Conservation (phyloP, 1,140 invertebrate species). For the Formica exsecta region DNA sequence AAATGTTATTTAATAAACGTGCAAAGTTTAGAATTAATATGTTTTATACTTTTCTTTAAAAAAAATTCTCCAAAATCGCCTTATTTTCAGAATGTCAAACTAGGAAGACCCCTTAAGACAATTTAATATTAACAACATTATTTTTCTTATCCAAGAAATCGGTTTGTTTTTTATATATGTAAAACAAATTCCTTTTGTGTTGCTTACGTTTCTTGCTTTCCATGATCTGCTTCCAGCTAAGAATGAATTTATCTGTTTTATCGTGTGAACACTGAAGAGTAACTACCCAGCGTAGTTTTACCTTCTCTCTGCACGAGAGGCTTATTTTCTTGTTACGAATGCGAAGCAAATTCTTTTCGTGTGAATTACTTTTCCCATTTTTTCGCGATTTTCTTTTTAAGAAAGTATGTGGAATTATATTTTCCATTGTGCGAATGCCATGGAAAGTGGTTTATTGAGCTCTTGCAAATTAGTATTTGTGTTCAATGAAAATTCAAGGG, state of each 20-base stretch:
- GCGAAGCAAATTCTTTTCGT: slow-evolving; percentile 36
- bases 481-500: slow-evolving; percentile 30
- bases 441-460: slow-evolving; percentile 21
- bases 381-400: slow-evolving; percentile 43
- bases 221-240: slow-evolving; percentile 11
- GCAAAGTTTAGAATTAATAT: no score
- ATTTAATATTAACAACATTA: slow-evolving; percentile 42
- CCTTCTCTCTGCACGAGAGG: slow-evolving; percentile 11
- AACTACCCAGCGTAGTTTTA: slow-evolving; percentile 40
- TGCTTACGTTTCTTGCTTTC: slow-evolving; percentile 29
- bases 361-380: slow-evolving; percentile 45
- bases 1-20: no score
- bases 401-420: neutral
- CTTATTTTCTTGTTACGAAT: slow-evolving; percentile 38
- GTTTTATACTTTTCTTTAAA: no score
- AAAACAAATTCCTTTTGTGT: slow-evolving; percentile 21
- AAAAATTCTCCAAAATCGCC: no score
- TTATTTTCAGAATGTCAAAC: no score
- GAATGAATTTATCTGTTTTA: slow-evolving; percentile 31
- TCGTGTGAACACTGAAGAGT: slow-evolving; percentile 48
- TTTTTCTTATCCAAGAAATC: neutral
- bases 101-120: neutral
- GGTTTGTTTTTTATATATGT: neutral
- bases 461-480: slow-evolving; percentile 15
- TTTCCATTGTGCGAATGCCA: neutral